These are phyloP conservation scores for Ceratina japonica DNA, from an alignment of 1,140 invertebrate species.

Conservation along the genomic window DNA sequence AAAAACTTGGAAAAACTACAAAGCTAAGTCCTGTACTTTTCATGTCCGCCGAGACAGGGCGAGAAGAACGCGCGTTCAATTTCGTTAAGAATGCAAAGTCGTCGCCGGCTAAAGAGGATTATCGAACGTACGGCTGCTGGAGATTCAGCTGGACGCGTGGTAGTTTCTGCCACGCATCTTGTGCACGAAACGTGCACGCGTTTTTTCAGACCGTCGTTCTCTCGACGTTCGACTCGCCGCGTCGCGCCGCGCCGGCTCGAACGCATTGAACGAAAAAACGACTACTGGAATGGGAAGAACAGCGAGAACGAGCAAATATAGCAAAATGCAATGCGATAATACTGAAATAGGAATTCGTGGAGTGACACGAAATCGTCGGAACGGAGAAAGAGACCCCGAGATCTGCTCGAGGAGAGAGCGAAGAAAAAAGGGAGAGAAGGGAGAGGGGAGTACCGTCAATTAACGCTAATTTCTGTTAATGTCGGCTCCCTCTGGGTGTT, in stretches of 20 bases:
- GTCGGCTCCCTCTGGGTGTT: conserved; percentile 62
- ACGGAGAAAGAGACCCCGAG: conserved; percentile 14
- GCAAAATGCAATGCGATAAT: background rate
- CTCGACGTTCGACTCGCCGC: conserved; percentile 48
- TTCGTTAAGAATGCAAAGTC: conserved; percentile 49
- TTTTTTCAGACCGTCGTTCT: conserved; percentile 40
- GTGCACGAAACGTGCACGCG: background rate
- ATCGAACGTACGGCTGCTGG: conserved; percentile 30
- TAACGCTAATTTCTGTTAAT: conserved; percentile 78
- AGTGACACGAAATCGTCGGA: background rate
- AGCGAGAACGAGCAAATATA: background rate
- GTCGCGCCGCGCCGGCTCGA: conserved; percentile 45
- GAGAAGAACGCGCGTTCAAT: background rate
- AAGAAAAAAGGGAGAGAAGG: conserved; percentile 18
- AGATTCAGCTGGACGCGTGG: conserved; percentile 60
- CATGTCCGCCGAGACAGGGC: no score
- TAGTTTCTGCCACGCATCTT: conserved; percentile 22
- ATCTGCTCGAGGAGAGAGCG: background rate
- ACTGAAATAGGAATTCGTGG: background rate
- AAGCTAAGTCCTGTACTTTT: background rate
- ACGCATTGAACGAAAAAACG: conserved; percentile 45
- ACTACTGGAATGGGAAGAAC: background rate
- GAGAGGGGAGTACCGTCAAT: conserved; percentile 65
- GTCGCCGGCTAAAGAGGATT: conserved; percentile 61
- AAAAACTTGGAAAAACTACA: background rate